These are phyloP conservation scores for Eristalinus aeneus DNA, from an alignment of 2,888 invertebrate genomes.

Conservation along the genomic window DNA sequence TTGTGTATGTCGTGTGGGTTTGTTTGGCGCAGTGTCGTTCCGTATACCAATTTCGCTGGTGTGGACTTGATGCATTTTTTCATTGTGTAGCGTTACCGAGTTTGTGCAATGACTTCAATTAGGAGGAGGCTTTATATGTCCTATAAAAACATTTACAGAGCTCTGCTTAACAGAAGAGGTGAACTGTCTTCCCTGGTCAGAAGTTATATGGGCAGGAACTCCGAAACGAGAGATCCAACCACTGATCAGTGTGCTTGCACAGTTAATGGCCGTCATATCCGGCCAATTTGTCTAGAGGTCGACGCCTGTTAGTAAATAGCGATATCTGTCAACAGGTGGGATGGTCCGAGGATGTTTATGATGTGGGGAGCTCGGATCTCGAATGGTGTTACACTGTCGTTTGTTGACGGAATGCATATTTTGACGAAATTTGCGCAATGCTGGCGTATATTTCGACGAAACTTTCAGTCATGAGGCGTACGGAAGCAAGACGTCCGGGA, in stretches of 20 bases:
- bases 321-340: conserved; percentile 6
- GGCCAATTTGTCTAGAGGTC: conserved; percentile 13
- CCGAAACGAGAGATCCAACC: not conserved
- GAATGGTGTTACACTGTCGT: conserved; percentile 13
- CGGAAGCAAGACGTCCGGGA: not conserved
- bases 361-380: not conserved
- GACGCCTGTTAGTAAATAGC: conserved; percentile 12
- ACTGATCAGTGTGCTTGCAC: not conserved
- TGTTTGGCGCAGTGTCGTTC: not conserved
- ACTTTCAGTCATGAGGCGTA: not conserved
- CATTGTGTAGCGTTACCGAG: not conserved
- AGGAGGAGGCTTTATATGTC: conserved; percentile 4
- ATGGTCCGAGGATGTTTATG: conserved; percentile 20
- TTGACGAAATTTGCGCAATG: not conserved
- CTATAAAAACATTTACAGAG: conserved; percentile 13
- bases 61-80: conserved; percentile 1
- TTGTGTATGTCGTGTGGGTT: not conserved
- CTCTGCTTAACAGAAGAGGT: conserved; percentile 6
- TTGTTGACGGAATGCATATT: conserved; percentile 5
- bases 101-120: not conserved
- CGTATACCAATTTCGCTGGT: not conserved
- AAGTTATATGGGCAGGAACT: conserved; percentile 11
- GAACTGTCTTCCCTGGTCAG: conserved; percentile 22
- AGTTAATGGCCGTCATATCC: not conserved
- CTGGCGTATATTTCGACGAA: conserved; percentile 8